These are phyloP conservation scores for Trogon melanurus DNA, from an alignment of 2,113 vertebrate species.

Conservation along the genomic window DNA sequence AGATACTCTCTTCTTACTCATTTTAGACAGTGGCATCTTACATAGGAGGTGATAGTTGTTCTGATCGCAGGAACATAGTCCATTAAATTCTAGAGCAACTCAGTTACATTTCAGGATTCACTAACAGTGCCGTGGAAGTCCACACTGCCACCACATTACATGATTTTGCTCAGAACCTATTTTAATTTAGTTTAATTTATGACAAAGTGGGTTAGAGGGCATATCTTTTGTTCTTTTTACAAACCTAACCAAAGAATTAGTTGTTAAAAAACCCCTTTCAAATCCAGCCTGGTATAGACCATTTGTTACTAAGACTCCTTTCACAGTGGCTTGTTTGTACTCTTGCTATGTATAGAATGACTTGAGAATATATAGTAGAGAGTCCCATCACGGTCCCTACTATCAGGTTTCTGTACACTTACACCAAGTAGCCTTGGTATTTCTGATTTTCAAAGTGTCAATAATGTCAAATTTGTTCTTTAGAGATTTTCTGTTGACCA, in stretches of 20 bases:
- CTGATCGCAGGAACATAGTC: not conserved
- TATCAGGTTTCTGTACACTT: not conserved
- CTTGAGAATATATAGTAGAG: not conserved
- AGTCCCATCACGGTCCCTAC: not conserved
- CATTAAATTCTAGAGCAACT: not conserved
- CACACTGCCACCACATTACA: not conserved
- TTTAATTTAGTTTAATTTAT: not conserved
- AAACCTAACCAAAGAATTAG: not conserved
- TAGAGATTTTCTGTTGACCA: not conserved
- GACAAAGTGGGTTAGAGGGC: not conserved
- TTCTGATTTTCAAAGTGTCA: conserved; percentile 6
- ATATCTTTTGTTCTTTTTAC: not conserved
- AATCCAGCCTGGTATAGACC: not conserved
- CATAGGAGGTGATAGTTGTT: not conserved
- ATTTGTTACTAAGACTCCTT: not conserved
- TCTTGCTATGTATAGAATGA: not conserved
- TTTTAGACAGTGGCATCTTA: not conserved
- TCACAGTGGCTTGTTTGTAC: not conserved
- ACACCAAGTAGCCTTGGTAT: not conserved
- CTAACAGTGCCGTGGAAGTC: not conserved
- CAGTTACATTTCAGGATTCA: not conserved
- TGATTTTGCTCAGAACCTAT: not conserved
- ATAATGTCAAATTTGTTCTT: not conserved
- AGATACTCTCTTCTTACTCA: not conserved
- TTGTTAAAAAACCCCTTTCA: not conserved